Evolutionary conservation across 2,113 vertebrate genomes (phyloP).

Genomic region (Hippolais icterina): DNA sequence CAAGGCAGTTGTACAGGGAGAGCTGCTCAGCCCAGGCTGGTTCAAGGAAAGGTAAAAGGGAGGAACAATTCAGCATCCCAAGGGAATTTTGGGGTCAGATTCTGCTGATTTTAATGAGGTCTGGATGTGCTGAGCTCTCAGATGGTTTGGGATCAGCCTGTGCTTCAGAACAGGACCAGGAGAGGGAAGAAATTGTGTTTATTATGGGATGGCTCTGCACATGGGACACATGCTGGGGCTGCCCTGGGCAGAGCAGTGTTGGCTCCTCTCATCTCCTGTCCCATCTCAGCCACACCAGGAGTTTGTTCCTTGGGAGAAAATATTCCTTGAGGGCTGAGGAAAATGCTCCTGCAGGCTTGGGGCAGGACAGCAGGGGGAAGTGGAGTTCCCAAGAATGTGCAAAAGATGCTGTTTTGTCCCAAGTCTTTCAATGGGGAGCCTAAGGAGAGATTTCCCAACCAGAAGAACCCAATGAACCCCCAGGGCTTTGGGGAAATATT

Average conservation of each 20-base stretch:
- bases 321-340: not conserved
- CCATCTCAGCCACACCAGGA: not conserved
- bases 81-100: not conserved
- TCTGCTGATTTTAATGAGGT: not conserved
- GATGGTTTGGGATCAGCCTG: not conserved
- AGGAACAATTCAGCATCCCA: not conserved
- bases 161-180: not conserved
- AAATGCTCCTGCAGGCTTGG: not conserved
- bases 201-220: not conserved
- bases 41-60: not conserved
- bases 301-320: not conserved
- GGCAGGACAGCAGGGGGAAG: not conserved
- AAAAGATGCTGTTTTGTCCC: not conserved
- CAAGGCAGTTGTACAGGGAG: not conserved
- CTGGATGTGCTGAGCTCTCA: not conserved
- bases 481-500: not conserved
- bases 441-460: slow-evolving; percentile 23
- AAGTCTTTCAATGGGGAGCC: not conserved
- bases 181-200: not conserved
- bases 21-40: not conserved
- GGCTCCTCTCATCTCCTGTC: not conserved
- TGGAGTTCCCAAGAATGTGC: not conserved
- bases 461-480: not conserved
- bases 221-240: not conserved
- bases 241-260: not conserved